Conservation (phyloP, 1,140 invertebrate genomes). For the Sycobia sp. region DNA sequence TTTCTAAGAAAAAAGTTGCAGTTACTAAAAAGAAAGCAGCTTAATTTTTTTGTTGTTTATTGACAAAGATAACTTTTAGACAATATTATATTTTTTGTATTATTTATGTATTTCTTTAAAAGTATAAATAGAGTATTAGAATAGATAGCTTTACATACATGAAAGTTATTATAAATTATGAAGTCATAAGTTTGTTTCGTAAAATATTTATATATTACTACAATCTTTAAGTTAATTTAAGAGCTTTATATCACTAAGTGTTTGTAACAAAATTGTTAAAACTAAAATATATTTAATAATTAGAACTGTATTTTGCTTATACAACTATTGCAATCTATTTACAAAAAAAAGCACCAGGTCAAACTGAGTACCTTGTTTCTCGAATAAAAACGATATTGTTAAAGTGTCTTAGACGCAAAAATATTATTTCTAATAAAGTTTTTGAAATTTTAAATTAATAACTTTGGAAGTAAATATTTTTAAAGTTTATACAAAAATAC, state of each 20-base stretch:
- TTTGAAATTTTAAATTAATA: too few species aligned
- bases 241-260: neutral
- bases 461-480: too few species aligned
- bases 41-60: conserved; percentile 5
- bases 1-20: conserved; percentile 9
- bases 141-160: neutral
- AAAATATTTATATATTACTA: neutral
- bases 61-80: neutral
- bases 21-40: neutral
- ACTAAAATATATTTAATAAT: too few species aligned
- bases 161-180: too few species aligned
- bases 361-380: too few species aligned
- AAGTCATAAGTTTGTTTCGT: conserved; percentile 3
- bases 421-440: too few species aligned
- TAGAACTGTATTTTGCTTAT: too few species aligned
- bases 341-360: too few species aligned
- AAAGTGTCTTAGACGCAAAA: too few species aligned
- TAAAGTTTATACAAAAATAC: too few species aligned
- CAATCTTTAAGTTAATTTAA: neutral
- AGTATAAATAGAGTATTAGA: neutral
- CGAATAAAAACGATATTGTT: too few species aligned
- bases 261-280: neutral
- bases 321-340: too few species aligned
- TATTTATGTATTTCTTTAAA: neutral
- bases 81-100: conserved; percentile 9